phyloP scores from a whole-genome alignment of 2,888 invertebrate genomes.

The Apamea anceps region DNA sequence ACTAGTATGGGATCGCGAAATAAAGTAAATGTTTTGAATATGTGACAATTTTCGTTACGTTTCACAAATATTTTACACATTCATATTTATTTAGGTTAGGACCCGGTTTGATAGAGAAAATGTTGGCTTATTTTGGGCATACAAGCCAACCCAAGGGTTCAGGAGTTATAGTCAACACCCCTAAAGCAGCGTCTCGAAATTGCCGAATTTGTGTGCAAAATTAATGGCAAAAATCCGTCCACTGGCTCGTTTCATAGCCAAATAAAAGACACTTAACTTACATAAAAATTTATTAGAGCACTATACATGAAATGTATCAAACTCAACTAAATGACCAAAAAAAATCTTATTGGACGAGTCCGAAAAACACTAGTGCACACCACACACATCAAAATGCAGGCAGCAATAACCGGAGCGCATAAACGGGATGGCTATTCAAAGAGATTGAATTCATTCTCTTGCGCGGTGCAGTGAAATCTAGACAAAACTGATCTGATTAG shows the following conservation, averaged over 20 bases:
- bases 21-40: constrained; percentile 7
- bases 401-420: constrained; percentile 66
- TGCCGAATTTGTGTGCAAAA: neutral
- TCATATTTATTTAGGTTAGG: constrained; percentile 3
- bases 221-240: neutral
- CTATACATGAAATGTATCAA: constrained; percentile 14
- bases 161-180: neutral
- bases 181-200: neutral
- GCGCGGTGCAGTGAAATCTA: constrained; percentile 73
- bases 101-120: neutral
- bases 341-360: constrained; percentile 24
- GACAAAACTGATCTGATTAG: constrained; percentile 71
- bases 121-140: neutral
- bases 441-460: constrained; percentile 68
- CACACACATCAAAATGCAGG: constrained; percentile 57
- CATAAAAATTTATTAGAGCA: constrained; percentile 6
- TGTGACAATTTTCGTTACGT: neutral
- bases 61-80: constrained; percentile 14
- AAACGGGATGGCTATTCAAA: constrained; percentile 67
- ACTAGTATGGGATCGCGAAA: constrained; percentile 12
- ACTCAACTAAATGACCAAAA: constrained; percentile 32
- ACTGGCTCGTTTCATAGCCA: constrained; percentile 9
- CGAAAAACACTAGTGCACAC: constrained; percentile 25
- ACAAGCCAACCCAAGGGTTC: neutral
- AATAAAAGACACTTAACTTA: constrained; percentile 7